phyloP scores from a whole-genome alignment of 1,140 invertebrate species.

The Pararge aegeria region DNA sequence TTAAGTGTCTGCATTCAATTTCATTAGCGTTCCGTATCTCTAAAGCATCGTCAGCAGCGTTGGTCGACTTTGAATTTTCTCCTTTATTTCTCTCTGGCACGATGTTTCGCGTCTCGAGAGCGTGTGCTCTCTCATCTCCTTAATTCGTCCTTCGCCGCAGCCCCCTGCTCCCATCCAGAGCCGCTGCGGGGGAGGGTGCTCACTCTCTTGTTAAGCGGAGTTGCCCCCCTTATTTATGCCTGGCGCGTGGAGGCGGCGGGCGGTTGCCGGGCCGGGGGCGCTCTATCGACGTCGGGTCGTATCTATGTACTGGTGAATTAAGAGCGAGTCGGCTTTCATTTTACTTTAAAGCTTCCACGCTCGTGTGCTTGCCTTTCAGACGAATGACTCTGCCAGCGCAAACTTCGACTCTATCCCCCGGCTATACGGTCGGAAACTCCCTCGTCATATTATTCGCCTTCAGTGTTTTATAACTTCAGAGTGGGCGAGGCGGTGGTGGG shows the following conservation, averaged over 20 bases:
- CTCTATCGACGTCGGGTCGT: slow-evolving; percentile 64
- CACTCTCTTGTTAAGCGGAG: slow-evolving; percentile 75
- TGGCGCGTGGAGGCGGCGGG: slow-evolving; percentile 46
- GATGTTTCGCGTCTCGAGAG: slow-evolving; percentile 72
- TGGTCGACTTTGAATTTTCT: slow-evolving; percentile 4
- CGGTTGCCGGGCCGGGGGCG: slow-evolving; percentile 42
- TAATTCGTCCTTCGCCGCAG: slow-evolving; percentile 78
- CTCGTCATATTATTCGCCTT: slow-evolving; percentile 41
- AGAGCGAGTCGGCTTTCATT: slow-evolving; percentile 79
- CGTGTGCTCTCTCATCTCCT: slow-evolving; percentile 78
- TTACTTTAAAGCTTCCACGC: slow-evolving; percentile 75
- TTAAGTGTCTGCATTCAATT: not conserved
- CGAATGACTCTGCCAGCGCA: slow-evolving; percentile 38
- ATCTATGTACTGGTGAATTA: slow-evolving; percentile 74
- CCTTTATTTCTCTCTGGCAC: slow-evolving; percentile 54
- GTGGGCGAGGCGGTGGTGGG: slow-evolving; percentile 60
- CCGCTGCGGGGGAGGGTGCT: slow-evolving; percentile 55
- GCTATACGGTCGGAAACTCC: slow-evolving; percentile 49
- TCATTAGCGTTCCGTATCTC: not conserved
- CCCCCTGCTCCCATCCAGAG: slow-evolving; percentile 65
- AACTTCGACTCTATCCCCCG: slow-evolving; percentile 49
- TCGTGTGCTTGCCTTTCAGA: slow-evolving; percentile 76
- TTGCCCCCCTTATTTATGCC: slow-evolving; percentile 75
- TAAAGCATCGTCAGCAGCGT: slow-evolving; percentile 1
- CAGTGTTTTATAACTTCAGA: slow-evolving; percentile 73